Conservation (phyloP, 2,888 invertebrate species). For the Cheilosia variabilis region DNA sequence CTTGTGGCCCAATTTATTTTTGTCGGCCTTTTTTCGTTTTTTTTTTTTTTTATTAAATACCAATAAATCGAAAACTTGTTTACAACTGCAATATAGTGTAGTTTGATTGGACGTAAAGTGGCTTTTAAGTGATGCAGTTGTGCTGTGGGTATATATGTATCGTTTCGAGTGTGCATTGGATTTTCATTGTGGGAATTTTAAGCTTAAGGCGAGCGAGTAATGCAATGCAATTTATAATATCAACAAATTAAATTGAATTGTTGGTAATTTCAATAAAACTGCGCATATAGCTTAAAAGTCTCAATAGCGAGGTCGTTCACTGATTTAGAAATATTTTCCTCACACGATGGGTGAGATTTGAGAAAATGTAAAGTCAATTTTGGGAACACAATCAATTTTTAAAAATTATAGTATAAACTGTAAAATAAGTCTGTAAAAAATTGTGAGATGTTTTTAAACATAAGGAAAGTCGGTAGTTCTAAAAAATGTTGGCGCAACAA, state of each 20-base stretch:
- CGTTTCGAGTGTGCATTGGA: neutral
- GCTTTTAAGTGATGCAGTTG: conserved; percentile 42
- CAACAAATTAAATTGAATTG: neutral
- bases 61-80: conserved; percentile 51
- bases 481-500: no score
- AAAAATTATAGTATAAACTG: no score
- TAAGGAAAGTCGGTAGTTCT: no score
- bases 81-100: neutral
- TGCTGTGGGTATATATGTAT: neutral
- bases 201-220: neutral
- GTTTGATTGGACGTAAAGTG: conserved; percentile 29
- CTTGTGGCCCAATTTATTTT: conserved; percentile 43
- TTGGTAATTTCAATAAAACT: neutral
- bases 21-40: conserved; percentile 22
- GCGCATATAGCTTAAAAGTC: no score
- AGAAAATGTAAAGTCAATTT: no score
- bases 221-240: neutral
- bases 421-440: no score
- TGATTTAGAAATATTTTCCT: neutral
- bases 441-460: no score
- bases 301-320: neutral
- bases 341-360: no score
- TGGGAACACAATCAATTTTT: no score
- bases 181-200: conserved; percentile 21
- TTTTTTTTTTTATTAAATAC: conserved; percentile 37